Evolutionary conservation across 2,888 invertebrate genomes (phyloP).

Genomic region (Sarcophaga caerulescens): DNA sequence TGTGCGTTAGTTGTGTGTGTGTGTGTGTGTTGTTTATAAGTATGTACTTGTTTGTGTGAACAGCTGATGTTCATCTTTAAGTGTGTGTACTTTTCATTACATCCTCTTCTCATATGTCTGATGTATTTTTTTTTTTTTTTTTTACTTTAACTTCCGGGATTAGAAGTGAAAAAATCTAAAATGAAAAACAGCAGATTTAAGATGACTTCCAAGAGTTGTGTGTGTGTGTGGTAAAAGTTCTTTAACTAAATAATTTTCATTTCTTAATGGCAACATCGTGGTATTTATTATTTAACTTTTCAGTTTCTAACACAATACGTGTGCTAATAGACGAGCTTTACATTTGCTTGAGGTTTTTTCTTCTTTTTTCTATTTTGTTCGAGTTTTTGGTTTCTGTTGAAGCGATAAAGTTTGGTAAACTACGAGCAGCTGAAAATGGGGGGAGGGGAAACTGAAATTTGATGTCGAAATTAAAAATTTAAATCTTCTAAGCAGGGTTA

Average conservation of each 20-base stretch:
- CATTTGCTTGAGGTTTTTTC: background rate
- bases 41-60: constrained; percentile 30
- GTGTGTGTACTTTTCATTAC: constrained; percentile 3
- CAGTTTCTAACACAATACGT: background rate
- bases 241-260: constrained; percentile 1
- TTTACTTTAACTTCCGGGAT: constrained; percentile 36
- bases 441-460: too few species aligned
- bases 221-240: constrained; percentile 3
- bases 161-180: background rate
- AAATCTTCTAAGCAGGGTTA: background rate
- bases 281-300: background rate
- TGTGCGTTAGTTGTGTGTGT: background rate
- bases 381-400: background rate
- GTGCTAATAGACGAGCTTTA: background rate
- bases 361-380: background rate
- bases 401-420: too few species aligned
- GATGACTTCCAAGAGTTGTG: background rate
- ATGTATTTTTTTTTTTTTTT: background rate
- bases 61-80: constrained; percentile 49
- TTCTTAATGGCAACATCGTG: constrained; percentile 9
- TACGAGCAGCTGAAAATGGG: too few species aligned
- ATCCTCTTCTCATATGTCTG: background rate
- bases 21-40: constrained; percentile 4
- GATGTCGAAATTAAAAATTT: background rate
- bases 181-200: constrained; percentile 18